phyloP scores from a whole-genome alignment of 2,113 vertebrate genomes.

The Ondatra zibethicus region DNA sequence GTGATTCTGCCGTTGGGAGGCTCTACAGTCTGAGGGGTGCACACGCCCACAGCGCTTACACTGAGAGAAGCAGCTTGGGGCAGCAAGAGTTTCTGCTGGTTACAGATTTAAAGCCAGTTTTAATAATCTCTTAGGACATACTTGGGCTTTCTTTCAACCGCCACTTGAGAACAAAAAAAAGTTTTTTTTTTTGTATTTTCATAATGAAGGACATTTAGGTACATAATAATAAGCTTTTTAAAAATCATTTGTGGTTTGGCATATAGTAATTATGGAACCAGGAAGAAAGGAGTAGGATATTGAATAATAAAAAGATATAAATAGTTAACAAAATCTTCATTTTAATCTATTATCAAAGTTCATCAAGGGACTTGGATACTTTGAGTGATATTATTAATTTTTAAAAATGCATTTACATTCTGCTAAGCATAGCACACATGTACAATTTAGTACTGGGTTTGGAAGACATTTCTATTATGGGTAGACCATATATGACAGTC shows the following conservation, averaged over 20 bases:
- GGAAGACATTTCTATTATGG: conserved; percentile 28
- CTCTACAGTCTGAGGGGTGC: background rate
- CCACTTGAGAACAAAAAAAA: conserved; percentile 46
- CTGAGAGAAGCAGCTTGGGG: background rate
- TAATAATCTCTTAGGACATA: conserved; percentile 5
- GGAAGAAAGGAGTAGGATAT: background rate
- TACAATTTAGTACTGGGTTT: background rate
- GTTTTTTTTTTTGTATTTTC: background rate
- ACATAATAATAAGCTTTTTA: conserved; percentile 43
- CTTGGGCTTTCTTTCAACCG: background rate
- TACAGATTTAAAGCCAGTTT: conserved; percentile 38
- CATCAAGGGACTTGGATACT: background rate
- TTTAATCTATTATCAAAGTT: conserved; percentile 38
- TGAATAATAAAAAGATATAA: conserved; percentile 26
- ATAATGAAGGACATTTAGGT: background rate
- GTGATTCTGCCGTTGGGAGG: background rate
- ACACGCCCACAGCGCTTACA: background rate
- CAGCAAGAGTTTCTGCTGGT: background rate
- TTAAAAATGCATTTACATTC: background rate
- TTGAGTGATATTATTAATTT: background rate
- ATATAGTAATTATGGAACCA: conserved; percentile 14
- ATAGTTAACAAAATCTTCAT: conserved; percentile 42
- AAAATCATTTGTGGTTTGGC: conserved; percentile 2
- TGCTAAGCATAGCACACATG: background rate
- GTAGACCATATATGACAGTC: background rate